Conservation (phyloP, 2,888 invertebrate species). For the Harpagoxenus sublaevis region DNA sequence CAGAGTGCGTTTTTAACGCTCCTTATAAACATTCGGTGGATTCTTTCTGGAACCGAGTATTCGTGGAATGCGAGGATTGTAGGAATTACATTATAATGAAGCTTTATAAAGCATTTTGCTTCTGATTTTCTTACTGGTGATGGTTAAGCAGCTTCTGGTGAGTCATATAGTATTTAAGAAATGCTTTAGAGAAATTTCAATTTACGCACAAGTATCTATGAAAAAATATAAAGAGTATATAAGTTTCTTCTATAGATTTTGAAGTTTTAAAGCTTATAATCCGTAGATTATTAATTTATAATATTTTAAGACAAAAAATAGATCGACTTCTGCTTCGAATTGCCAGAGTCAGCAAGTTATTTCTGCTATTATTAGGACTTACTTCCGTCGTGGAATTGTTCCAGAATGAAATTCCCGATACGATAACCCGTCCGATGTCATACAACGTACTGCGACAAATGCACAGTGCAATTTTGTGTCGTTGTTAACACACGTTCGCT, state of each 20-base stretch:
- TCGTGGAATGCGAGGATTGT: conserved; percentile 25
- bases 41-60: conserved; percentile 12
- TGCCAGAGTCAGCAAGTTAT: neutral
- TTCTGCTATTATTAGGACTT: conserved; percentile 16
- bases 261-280: neutral
- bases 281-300: neutral
- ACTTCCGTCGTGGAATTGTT: conserved; percentile 38
- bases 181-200: neutral
- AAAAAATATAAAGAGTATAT: neutral
- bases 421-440: conserved; percentile 7
- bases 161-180: neutral
- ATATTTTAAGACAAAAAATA: neutral
- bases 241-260: neutral
- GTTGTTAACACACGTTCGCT: conserved; percentile 34
- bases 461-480: conserved; percentile 37
- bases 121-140: conserved; percentile 20
- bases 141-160: neutral
- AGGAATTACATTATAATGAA: conserved; percentile 47
- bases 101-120: conserved; percentile 19
- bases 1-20: conserved; percentile 20
- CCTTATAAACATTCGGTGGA: conserved; percentile 28
- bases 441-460: conserved; percentile 17
- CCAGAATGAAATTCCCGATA: conserved; percentile 19
- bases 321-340: neutral
- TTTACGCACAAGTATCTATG: neutral